phyloP scores from a whole-genome alignment of 2,113 vertebrate species.

The mouse (Mus musculus) region GRCm39 chr1:139946001-139946500 shows the following conservation, averaged over 20 bases:
- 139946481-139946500: background rate
- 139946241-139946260: background rate
- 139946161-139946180: background rate
- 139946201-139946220: background rate
- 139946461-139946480: background rate
- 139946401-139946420: too few species aligned
- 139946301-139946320: background rate
- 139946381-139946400: background rate
- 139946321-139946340: background rate
- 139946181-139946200: background rate
- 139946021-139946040: background rate
- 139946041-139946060: background rate
- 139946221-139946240: background rate
- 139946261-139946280: background rate
- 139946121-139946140: background rate
- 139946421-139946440: background rate
- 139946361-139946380: background rate
- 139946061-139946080: background rate
- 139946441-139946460: background rate
- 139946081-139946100: too few species aligned
- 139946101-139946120: background rate
- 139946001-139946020: background rate
- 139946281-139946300: background rate
- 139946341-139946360: background rate
- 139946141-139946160: background rate